phyloP scores from a whole-genome alignment of 1,140 invertebrate genomes.

The Paraescarpia echinospica region DNA sequence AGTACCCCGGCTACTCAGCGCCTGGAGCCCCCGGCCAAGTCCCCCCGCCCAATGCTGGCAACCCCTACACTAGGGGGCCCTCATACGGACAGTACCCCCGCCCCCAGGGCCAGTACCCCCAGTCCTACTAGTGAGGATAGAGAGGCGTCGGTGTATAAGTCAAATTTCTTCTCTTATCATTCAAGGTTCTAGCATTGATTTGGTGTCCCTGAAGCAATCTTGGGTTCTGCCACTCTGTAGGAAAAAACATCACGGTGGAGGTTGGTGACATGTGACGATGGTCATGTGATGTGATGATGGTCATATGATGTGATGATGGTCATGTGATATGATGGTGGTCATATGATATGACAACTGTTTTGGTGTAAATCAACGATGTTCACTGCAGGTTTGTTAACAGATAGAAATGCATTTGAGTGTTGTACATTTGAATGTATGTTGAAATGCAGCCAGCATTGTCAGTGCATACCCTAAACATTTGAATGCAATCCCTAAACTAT shows the following conservation, averaged over 20 bases:
- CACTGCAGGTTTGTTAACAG: neutral
- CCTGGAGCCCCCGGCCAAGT: neutral
- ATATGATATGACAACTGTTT: neutral
- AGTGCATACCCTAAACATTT: no score
- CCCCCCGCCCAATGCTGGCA: slow-evolving; percentile 23
- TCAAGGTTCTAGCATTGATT: neutral
- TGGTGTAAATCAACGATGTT: neutral
- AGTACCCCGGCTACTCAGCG: neutral
- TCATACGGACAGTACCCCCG: slow-evolving; percentile 27
- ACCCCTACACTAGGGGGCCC: slow-evolving; percentile 37
- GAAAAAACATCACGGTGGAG: neutral
- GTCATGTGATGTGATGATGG: neutral
- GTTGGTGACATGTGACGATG: neutral
- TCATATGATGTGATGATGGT: neutral
- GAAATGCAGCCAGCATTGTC: no score
- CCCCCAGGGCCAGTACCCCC: slow-evolving; percentile 26
- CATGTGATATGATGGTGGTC: neutral
- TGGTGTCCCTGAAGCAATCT: neutral
- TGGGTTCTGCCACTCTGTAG: neutral
- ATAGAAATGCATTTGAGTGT: neutral
- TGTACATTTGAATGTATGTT: neutral
- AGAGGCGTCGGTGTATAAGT: neutral
- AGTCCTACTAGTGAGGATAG: slow-evolving; percentile 17
- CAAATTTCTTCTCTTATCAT: neutral
- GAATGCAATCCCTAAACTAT: no score